Base-by-base conservation (phyloP, 2,888 invertebrate genomes). In the Euplexia lucipara region DNA sequence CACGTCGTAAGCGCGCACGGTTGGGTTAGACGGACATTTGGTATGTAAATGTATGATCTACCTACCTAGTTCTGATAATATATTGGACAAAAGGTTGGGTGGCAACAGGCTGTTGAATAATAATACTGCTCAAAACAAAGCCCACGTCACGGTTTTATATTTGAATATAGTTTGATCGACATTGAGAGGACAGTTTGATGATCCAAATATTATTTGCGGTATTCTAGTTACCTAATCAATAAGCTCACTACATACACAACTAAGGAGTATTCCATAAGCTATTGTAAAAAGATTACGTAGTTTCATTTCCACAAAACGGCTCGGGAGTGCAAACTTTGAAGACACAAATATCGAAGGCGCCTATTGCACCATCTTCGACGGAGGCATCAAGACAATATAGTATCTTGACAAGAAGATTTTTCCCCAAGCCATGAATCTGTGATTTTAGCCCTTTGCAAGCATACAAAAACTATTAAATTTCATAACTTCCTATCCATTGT, bases 11-110 rank as follows among this genome's bases (percentile, higher is more conserved):
- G 77, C 35, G 64, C 44, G 42, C 53, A 65, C 56, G 26, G 67
- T 61, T 51, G 16, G 63, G n/a, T 51, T 26, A 35, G 60, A 45
- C 53, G 37, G 49, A 49, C 37, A 68, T 78, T 80, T 54, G 63
- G 61, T 78, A 75, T 79, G 75, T 63, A 75, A 79, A 71, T 79
- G 51, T 59, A 53, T 62, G 66, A 66, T 76, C 58, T 69, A 69
- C 74, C 66, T 65, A 59, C 68, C 63, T 58, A 75, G 18, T 75
- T 53, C 16, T 57, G 52, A 45, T 62, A 62, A 41, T 45, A 41
- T 54, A 34, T 52, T 45, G 26, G 51, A 30, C 30, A 37, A 54
- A 70, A 53, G 51, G 56, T 35, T 76, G 47, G 51, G 14, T 76
- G 22, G 71, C 47, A 76, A 73, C 73, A 44, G 30, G 4, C 41